Conservation (phyloP, 2,113 vertebrate genomes). For the Pristiophorus japonicus region DNA sequence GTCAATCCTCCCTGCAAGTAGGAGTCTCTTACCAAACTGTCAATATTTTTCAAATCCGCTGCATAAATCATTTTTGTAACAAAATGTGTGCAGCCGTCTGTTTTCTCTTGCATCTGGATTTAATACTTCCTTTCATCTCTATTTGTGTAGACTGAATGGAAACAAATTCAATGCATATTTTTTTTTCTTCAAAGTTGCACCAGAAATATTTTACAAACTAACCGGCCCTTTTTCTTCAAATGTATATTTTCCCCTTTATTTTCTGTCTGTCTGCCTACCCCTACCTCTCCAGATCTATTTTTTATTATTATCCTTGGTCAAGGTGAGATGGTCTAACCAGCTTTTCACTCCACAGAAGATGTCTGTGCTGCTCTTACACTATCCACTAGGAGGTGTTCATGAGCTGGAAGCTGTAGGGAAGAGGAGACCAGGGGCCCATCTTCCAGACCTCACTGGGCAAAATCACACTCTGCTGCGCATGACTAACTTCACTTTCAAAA, state of each 20-base stretch:
- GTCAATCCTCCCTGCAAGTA: slow-evolving; percentile 28
- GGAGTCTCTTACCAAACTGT: slow-evolving; percentile 13
- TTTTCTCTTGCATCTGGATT: slow-evolving; percentile 13
- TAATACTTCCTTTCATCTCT: background rate
- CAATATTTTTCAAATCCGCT: slow-evolving; percentile 30
- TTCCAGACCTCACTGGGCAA: background rate
- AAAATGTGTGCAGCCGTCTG: slow-evolving; percentile 16
- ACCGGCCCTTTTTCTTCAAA: background rate
- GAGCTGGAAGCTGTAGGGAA: background rate
- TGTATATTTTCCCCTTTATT: background rate
- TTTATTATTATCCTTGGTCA: slow-evolving; percentile 6
- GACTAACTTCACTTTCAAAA: background rate
- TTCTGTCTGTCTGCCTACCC: background rate
- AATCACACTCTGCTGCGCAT: background rate
- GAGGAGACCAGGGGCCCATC: background rate
- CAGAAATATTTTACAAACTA: background rate
- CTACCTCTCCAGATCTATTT: background rate
- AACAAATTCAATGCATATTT: background rate
- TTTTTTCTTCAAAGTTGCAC: background rate
- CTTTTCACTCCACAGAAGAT: background rate
- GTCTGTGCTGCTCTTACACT: background rate
- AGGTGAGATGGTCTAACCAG: background rate
- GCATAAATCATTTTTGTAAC: slow-evolving; percentile 28
- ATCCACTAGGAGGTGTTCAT: background rate
- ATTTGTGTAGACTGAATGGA: background rate